Evolutionary conservation across 2,888 invertebrate species (phyloP).

Genomic region (Hemaris fuciformis): DNA sequence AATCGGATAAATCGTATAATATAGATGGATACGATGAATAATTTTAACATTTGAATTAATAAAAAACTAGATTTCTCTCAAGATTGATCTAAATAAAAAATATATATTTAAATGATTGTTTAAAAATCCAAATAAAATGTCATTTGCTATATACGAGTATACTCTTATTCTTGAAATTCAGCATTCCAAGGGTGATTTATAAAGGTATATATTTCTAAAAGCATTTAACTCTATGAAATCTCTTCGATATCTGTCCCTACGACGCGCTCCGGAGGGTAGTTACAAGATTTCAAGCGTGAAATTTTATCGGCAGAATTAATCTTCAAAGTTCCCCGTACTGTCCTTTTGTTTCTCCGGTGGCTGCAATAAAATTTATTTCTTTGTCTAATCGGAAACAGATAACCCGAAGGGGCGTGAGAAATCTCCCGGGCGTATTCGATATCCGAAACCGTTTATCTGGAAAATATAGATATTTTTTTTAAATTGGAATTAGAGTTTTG

Average conservation of each 20-base stretch:
- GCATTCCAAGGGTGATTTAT: not conserved
- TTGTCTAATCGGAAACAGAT: conserved; percentile 67
- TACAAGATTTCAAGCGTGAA: conserved; percentile 69
- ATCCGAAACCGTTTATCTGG: conserved; percentile 33
- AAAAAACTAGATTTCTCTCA: too few relatives aligned
- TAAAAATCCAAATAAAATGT: too few relatives aligned
- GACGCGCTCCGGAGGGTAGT: conserved; percentile 58
- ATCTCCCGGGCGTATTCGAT: conserved; percentile 46
- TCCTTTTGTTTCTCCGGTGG: conserved; percentile 69
- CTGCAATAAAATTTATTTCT: conserved; percentile 69
- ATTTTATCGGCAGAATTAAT: conserved; percentile 79
- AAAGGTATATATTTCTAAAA: conserved; percentile 26
- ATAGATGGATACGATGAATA: not conserved
- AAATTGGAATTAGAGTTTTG: not conserved
- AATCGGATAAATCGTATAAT: conserved; percentile 29
- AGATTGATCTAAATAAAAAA: too few relatives aligned
- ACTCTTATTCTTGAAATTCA: not conserved
- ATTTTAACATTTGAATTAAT: not conserved
- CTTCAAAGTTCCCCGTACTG: conserved; percentile 61
- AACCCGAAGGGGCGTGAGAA: conserved; percentile 47
- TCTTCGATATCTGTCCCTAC: conserved; percentile 54
- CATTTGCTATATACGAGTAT: too few relatives aligned
- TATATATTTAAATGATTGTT: too few relatives aligned
- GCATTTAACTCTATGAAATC: conserved; percentile 39
- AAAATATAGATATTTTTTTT: conserved; percentile 10